These are phyloP conservation scores for Craterocephalus amniculus DNA, from an alignment of 2,797 vertebrate species.

Conservation along the genomic window DNA sequence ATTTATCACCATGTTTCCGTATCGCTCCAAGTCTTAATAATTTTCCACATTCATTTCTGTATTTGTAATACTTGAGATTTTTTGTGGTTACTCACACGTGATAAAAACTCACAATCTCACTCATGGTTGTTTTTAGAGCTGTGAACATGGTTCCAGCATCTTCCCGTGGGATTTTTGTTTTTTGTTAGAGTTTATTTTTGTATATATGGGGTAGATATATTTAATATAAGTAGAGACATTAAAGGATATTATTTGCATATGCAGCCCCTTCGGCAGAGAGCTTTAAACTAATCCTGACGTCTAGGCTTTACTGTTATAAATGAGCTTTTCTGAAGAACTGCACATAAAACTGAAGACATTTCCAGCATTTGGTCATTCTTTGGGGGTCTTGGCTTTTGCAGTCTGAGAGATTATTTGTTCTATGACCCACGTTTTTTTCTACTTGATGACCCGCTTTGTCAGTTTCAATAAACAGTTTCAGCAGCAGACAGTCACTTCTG, in stretches of 20 bases:
- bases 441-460: constrained; percentile 7
- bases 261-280: background rate
- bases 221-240: background rate
- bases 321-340: background rate
- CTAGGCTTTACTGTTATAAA: background rate
- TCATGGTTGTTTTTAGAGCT: constrained; percentile 17
- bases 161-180: constrained; percentile 5
- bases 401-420: constrained; percentile 9
- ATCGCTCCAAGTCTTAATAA: constrained; percentile 69
- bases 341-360: background rate
- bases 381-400: background rate
- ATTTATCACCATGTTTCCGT: constrained; percentile 75
- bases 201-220: background rate
- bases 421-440: constrained; percentile 4
- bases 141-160: constrained; percentile 19
- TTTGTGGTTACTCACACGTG: constrained; percentile 46
- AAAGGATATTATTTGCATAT: background rate
- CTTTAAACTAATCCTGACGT: constrained; percentile 1
- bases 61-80: constrained; percentile 68
- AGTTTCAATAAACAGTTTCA: constrained; percentile 19
- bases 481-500: constrained; percentile 18
- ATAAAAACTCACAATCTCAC: constrained; percentile 32
- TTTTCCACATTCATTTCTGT: constrained; percentile 60
- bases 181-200: constrained; percentile 5
- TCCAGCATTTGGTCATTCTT: background rate